Percentiles rank a stretch among this genome's conserved stretches.
These are phyloP conservation scores for Pampusana beccarii DNA, from an alignment of 2,113 vertebrate genomes.

Conservation along the genomic window DNA sequence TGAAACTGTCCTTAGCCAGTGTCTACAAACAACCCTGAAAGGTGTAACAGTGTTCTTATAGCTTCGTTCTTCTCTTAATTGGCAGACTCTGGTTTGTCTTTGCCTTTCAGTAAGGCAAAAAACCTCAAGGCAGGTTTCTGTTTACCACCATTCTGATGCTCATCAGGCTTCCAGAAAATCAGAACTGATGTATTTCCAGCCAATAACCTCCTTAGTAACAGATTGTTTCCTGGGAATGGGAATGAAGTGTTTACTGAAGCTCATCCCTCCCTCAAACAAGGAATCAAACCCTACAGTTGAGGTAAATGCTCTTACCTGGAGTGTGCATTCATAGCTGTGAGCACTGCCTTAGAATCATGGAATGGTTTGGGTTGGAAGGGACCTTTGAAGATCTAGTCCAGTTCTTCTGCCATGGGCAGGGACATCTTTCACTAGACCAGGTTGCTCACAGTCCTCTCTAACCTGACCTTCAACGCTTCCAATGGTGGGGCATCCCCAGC, in stretches of 20 bases:
- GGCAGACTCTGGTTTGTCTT: not conserved
- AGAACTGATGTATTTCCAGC: not conserved
- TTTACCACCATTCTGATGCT: not conserved
- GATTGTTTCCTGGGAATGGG: not conserved
- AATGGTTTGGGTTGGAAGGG: not conserved
- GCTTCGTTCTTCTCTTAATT: not conserved
- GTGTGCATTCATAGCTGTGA: not conserved
- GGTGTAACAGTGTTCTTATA: not conserved
- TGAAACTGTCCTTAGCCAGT: not conserved
- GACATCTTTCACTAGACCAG: not conserved
- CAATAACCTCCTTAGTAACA: not conserved
- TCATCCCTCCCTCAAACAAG: not conserved
- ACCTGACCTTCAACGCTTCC: not conserved
- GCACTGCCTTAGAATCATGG: not conserved
- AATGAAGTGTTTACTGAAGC: not conserved
- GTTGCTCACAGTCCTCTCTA: not conserved
- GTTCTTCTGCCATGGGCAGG: not conserved
- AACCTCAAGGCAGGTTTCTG: not conserved
- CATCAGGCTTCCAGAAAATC: not conserved
- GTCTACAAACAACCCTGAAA: not conserved
- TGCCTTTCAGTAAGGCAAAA: not conserved
- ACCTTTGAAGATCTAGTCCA: not conserved
- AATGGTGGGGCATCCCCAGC: rapidly evolving
- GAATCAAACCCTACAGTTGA: not conserved
- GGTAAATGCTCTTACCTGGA: not conserved